These are phyloP conservation scores for Oscheius myriophilus DNA, from an alignment of 2,888 invertebrate species.

Conservation along the genomic window DNA sequence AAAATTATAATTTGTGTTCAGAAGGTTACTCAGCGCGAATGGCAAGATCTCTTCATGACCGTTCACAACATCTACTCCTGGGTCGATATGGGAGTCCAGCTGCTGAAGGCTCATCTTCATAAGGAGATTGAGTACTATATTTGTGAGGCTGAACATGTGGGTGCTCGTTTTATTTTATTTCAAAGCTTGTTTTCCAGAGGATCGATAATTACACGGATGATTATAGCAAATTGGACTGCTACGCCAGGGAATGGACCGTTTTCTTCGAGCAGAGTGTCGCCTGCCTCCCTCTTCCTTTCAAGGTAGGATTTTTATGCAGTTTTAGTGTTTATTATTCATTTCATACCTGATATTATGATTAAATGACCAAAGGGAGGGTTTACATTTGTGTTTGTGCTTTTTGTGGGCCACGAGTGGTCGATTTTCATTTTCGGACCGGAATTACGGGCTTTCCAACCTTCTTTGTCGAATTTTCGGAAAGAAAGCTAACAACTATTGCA, in stretches of 20 bases:
- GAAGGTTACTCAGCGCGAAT: slow-evolving; percentile 86
- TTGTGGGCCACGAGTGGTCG: too few relatives aligned
- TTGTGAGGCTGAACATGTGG: slow-evolving; percentile 47
- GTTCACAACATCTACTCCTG: slow-evolving; percentile 95
- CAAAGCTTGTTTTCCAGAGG: slow-evolving; percentile 73
- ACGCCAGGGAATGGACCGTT: slow-evolving; percentile 96
- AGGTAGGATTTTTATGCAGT: too few relatives aligned
- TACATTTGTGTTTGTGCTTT: too few relatives aligned
- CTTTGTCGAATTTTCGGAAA: too few relatives aligned
- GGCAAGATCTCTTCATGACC: slow-evolving; percentile 80
- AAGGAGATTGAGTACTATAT: slow-evolving; percentile 56
- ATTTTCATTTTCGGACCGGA: too few relatives aligned
- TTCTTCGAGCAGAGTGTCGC: slow-evolving; percentile 93
- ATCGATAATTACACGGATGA: slow-evolving; percentile 85
- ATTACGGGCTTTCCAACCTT: too few relatives aligned
- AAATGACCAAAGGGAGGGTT: too few relatives aligned
- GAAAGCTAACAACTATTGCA: too few relatives aligned
- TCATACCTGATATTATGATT: too few relatives aligned
- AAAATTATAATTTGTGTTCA: too few relatives aligned
- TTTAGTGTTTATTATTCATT: too few relatives aligned
- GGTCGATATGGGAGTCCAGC: slow-evolving; percentile 86
- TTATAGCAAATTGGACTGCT: slow-evolving; percentile 86
- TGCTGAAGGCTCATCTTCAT: slow-evolving; percentile 45
- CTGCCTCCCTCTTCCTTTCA: slow-evolving; percentile 76
- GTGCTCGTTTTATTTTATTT: neutral